Evolutionary conservation across 2,888 invertebrate species (phyloP).

Genomic region (Thymelicus lineola): DNA sequence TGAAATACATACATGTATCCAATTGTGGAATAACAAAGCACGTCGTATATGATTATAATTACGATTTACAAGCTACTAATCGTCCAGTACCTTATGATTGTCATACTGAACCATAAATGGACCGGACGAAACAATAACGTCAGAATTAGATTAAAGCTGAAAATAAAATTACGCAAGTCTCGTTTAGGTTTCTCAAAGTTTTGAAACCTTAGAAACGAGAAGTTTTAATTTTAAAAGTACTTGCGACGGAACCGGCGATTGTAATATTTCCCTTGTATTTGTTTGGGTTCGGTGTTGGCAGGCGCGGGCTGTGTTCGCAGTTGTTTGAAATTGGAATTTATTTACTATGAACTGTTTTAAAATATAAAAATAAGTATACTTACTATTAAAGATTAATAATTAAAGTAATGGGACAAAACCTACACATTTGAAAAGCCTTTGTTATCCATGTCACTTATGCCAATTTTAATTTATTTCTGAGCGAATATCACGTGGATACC

Average conservation of each 20-base stretch:
- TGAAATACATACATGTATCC: not conserved
- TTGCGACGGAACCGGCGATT: conserved; percentile 54
- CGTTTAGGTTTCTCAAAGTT: conserved; percentile 67
- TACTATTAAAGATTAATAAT: no score
- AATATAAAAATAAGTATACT: not conserved
- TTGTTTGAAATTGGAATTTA: conserved; percentile 1
- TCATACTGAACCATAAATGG: not conserved
- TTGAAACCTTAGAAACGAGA: conserved; percentile 66
- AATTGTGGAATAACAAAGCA: not conserved
- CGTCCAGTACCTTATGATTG: not conserved
- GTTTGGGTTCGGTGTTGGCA: conserved; percentile 19
- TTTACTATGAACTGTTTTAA: not conserved
- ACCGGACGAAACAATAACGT: conserved; percentile 38
- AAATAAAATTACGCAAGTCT: conserved; percentile 60
- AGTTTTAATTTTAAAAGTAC: conserved; percentile 62
- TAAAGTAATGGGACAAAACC: no score
- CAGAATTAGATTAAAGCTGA: conserved; percentile 50
- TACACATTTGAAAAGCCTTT: no score
- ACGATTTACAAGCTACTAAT: not conserved
- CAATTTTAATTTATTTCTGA: no score
- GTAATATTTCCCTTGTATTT: conserved; percentile 42
- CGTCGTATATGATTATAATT: no score
- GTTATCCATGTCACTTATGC: no score
- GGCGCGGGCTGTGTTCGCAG: not conserved
- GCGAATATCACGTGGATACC: no score